phyloP scores from a whole-genome alignment of 2,797 vertebrate genomes.

The Brachyrhaphis roseni region DNA sequence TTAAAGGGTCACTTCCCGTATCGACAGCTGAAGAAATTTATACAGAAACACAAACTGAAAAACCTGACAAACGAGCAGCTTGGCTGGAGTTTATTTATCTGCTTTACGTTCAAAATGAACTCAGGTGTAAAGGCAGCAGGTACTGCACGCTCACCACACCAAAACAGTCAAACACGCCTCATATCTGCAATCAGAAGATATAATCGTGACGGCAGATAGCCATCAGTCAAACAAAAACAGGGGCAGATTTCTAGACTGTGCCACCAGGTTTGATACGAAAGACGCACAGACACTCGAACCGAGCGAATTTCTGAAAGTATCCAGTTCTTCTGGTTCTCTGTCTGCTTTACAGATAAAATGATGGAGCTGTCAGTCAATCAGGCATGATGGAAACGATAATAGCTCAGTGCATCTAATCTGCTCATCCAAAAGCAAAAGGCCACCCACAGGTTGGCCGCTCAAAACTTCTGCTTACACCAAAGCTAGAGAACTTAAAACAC shows the following conservation, averaged over 20 bases:
- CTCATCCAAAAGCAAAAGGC: conserved; percentile 30
- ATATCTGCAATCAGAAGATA: conserved; percentile 54
- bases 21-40: neutral
- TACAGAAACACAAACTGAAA: neutral
- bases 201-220: conserved; percentile 33
- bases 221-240: conserved; percentile 47
- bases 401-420: conserved; percentile 52
- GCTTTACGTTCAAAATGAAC: conserved; percentile 9
- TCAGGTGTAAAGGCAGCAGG: neutral
- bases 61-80: neutral
- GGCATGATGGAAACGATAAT: conserved; percentile 20
- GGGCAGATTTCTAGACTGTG: conserved; percentile 19
- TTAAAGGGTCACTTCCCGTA: conserved; percentile 31
- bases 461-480: neutral
- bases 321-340: conserved; percentile 56
- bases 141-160: neutral
- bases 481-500: conserved; percentile 2
- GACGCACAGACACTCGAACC: conserved; percentile 31
- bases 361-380: conserved; percentile 30
- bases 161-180: conserved; percentile 44
- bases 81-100: neutral
- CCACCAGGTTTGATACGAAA: conserved; percentile 36
- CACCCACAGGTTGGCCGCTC: conserved; percentile 20
- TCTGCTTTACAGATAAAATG: conserved; percentile 1
- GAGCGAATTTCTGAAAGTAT: conserved; percentile 60